Evolutionary conservation across 2,888 invertebrate species (phyloP).

Genomic region (Drosophila barbarae): DNA sequence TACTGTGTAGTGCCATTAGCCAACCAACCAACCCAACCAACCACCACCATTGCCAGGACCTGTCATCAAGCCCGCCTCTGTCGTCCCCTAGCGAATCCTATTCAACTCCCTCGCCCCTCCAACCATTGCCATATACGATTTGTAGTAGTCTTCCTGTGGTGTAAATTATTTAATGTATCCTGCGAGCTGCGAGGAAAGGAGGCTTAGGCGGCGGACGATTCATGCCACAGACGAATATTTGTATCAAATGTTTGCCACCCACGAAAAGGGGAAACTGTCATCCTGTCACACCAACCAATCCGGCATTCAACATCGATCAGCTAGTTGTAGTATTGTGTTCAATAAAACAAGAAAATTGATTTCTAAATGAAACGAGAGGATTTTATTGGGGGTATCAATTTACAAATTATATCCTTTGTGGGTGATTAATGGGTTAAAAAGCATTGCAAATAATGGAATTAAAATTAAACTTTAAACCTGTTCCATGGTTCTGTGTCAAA

Average conservation of each 20-base stretch:
- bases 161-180: slow-evolving; percentile 54
- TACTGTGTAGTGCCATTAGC: slow-evolving; percentile 77
- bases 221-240: slow-evolving; percentile 67
- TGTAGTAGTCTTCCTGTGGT: slow-evolving; percentile 33
- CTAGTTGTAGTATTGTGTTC: slow-evolving; percentile 65
- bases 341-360: slow-evolving; percentile 67
- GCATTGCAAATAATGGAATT: too few species aligned
- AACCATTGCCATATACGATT: slow-evolving; percentile 60
- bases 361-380: slow-evolving; percentile 12
- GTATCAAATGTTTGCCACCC: slow-evolving; percentile 75
- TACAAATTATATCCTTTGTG: background rate
- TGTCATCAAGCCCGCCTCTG: slow-evolving; percentile 17
- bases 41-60: slow-evolving; percentile 8
- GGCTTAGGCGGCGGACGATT: slow-evolving; percentile 20
- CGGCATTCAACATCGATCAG: slow-evolving; percentile 53
- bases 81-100: slow-evolving; percentile 56
- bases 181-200: slow-evolving; percentile 11
- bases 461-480: background rate
- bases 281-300: slow-evolving; percentile 35
- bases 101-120: slow-evolving; percentile 40
- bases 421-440: too few species aligned
- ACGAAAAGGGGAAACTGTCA: slow-evolving; percentile 22
- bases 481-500: background rate
- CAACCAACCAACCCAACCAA: slow-evolving; percentile 21
- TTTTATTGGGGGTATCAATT: background rate